These are phyloP conservation scores for Edolisoma coerulescens DNA, from an alignment of 2,113 vertebrate species.

Conservation along the genomic window DNA sequence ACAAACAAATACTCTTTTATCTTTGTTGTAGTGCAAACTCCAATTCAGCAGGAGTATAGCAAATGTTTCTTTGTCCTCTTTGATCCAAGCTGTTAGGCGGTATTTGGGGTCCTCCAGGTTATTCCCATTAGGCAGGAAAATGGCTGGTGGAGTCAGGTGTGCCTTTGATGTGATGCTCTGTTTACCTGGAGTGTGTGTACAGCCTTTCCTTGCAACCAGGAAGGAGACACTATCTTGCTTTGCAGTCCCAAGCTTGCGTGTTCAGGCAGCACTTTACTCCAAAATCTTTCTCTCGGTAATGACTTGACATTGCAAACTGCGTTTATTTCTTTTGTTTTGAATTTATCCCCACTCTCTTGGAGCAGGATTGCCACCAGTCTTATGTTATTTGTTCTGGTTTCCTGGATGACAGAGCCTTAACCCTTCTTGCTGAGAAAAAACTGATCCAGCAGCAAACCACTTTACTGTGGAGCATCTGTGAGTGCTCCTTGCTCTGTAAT, in stretches of 20 bases:
- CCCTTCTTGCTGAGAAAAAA: neutral
- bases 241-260: neutral
- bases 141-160: neutral
- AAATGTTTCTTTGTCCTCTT: neutral
- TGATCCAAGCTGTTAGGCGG: constrained; percentile 36
- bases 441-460: neutral
- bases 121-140: constrained; percentile 19
- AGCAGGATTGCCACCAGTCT: neutral
- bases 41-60: neutral
- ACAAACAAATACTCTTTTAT: constrained; percentile 52
- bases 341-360: no score
- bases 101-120: constrained; percentile 17
- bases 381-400: neutral
- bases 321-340: neutral
- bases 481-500: neutral
- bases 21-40: neutral
- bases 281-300: neutral
- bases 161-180: neutral
- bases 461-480: neutral
- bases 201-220: neutral
- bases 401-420: neutral
- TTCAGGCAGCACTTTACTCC: neutral
- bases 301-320: neutral
- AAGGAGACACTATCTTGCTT: neutral
- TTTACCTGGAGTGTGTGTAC: accelerated